Base-by-base conservation (phyloP, 1,140 invertebrate genomes). In the Bombus confusus region DNA sequence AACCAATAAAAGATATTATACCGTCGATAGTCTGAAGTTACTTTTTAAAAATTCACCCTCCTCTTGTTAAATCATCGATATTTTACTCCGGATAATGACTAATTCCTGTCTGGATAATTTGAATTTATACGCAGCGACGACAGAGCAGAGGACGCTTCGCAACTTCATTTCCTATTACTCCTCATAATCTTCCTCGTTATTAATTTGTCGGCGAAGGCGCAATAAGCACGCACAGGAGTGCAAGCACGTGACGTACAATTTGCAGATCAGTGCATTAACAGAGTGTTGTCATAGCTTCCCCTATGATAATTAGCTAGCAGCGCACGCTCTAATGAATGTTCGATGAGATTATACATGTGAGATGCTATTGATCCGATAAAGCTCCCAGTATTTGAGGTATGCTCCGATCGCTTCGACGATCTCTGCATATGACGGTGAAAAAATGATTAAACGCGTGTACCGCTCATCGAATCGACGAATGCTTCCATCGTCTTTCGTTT, bases 321-420 rank as follows among this genome's bases (percentile, higher is more conserved):
- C 34, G 18, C 15, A 59, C 25, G 52, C 52, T 76, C 74, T 59
- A 76, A 59, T 76, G 74, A 76, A 76, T 76, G 34, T 76, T 76
- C 47, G 34, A 76, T 76, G 47, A 57, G 74, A 37, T 59, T 39
- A 31, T 47, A 59, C 31, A 15, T 59, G 28, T 34, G 57, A 59
- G 5, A 57, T 76, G 31, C 43, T 52, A 59, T 59, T 28, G 74
- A 76, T 76, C 25, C 37, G 34, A 57, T 59, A 59, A 52, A 75
- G 43, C 41, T 25, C 0, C 43, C 0, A 10, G 39, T 25, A 52
- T 34, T 34, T 22, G 31, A 37, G n/a, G 10, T 25, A 5, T 31
- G 15, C 28, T 31, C 8, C 22, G 28, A 47, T 71, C 39, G 39
- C 13, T n/a, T 13, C 25, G 25, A 18, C 28, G 3, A 41, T 71